Base-by-base conservation (phyloP, 2,888 invertebrate genomes). In the Molanna angustata region DNA sequence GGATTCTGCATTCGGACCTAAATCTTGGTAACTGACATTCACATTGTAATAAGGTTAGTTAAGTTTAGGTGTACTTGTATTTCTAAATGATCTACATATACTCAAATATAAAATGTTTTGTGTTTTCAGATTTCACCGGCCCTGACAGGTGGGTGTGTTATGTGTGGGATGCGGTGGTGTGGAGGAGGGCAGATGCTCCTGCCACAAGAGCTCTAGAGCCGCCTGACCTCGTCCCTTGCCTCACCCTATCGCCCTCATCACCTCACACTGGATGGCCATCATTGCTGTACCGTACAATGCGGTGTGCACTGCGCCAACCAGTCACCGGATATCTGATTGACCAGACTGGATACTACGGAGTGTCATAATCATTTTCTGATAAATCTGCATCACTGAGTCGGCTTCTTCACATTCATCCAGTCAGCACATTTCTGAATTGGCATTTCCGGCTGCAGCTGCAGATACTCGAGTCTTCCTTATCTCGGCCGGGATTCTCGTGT, bases 41-140 rank as follows among this genome's bases (percentile, higher is more conserved):
- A n/a, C n/a, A n/a, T n/a, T n/a, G n/a, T n/a, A n/a, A n/a, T n/a
- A n/a, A n/a, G n/a, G n/a, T n/a, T n/a, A n/a, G n/a, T n/a, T n/a
- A n/a, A n/a, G n/a, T n/a, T n/a, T n/a, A n/a, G n/a, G n/a, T n/a
- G n/a, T n/a, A n/a, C n/a, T n/a, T n/a, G n/a, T n/a, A n/a, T n/a
- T n/a, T n/a, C n/a, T n/a, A n/a, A n/a, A n/a, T n/a, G n/a, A n/a
- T n/a, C n/a, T n/a, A n/a, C n/a, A n/a, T n/a, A n/a, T n/a, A n/a
- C n/a, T n/a, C n/a, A n/a, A n/a, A n/a, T n/a, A n/a, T n/a, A n/a
- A n/a, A 17, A 49, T 44, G 21, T 48, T 42, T 19, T 42, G 4
- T 22, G 13, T 54, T n/a, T 58, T 22, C 66, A 78, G 78, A 68
- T 78, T 78, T 71, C 78, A 78, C 67, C 67, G 78, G 65, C 78